These are phyloP conservation scores for Dicerorhinus sumatrensis DNA, from an alignment of 2,113 vertebrate species.

Conservation along the genomic window DNA sequence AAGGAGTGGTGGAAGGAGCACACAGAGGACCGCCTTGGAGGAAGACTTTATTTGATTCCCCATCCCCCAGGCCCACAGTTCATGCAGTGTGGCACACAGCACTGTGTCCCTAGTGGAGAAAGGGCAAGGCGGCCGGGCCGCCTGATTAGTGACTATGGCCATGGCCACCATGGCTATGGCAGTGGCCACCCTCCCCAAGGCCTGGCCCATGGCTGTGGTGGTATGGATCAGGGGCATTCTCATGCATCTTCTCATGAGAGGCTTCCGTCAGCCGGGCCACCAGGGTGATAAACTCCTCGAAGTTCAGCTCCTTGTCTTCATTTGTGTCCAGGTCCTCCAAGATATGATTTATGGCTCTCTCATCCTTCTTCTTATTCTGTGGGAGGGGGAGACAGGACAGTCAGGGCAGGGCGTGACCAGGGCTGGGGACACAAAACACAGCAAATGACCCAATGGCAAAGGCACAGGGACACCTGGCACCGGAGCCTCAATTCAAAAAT, in stretches of 20 bases:
- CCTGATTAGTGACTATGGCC: constrained; percentile 21
- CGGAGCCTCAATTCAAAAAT: not conserved
- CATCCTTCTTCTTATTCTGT: not conserved
- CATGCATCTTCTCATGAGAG: constrained; percentile 74
- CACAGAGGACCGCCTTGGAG: fast-evolving
- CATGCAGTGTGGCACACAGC: not conserved
- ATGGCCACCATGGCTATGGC: not conserved
- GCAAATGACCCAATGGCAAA: not conserved
- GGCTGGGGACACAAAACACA: fast-evolving
- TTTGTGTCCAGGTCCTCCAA: constrained; percentile 77
- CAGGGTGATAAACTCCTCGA: constrained; percentile 61
- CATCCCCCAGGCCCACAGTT: fast-evolving
- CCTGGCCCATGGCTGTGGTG: constrained; percentile 59
- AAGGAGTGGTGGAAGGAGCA: not conserved
- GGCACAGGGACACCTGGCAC: too few species aligned
- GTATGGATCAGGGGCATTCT: fast-evolving
- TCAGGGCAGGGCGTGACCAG: not conserved
- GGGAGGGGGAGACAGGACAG: not conserved
- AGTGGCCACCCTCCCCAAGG: not conserved
- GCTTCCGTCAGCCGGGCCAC: not conserved
- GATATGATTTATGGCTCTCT: fast-evolving
- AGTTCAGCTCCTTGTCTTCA: constrained; percentile 35
- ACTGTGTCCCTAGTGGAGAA: not conserved
- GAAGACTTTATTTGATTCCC: constrained; percentile 65
- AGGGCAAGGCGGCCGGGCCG: not conserved